phyloP scores from a whole-genome alignment of 1,140 invertebrate species.

The Drusus annulatus region DNA sequence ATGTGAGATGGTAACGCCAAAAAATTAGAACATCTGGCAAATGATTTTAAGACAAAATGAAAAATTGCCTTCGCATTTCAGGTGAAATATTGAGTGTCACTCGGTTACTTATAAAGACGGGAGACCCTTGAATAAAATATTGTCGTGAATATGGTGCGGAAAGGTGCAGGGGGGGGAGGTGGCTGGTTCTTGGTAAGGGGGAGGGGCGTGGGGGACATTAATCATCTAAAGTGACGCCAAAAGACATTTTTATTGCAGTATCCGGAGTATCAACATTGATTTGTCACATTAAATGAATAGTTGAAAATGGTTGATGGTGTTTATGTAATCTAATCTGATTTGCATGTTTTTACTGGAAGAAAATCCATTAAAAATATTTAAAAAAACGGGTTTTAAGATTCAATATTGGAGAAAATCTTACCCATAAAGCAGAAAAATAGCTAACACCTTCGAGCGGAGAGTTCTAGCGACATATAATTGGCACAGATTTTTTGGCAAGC shows the following conservation, averaged over 20 bases:
- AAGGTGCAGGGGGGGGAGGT: not conserved
- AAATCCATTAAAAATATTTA: too few relatives aligned
- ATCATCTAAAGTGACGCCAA: slow-evolving; percentile 21
- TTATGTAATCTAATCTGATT: too few relatives aligned
- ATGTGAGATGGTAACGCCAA: not conserved
- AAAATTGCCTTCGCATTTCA: slow-evolving; percentile 29
- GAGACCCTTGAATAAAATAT: slow-evolving; percentile 6
- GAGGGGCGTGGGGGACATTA: slow-evolving; percentile 3
- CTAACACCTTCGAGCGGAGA: too few relatives aligned
- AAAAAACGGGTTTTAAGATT: too few relatives aligned
- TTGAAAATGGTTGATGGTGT: too few relatives aligned
- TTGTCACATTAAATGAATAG: too few relatives aligned
- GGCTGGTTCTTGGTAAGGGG: not conserved
- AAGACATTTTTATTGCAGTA: slow-evolving; percentile 34
- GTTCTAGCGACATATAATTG: too few relatives aligned
- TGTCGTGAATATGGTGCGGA: not conserved
- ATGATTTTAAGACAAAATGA: slow-evolving; percentile 37
- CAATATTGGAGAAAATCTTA: too few relatives aligned
- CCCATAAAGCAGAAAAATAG: too few relatives aligned
- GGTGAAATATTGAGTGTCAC: slow-evolving; percentile 47
- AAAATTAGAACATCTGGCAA: slow-evolving; percentile 6
- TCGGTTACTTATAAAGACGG: slow-evolving; percentile 35
- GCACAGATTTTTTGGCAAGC: too few relatives aligned
- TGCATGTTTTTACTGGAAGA: too few relatives aligned
- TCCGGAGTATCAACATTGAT: not conserved